A percentile compares a stretch with the other conserved stretches of the same genome.
Evolutionary conservation across 2,888 invertebrate species (phyloP).

Genomic region (Cataglyphis albicans): DNA sequence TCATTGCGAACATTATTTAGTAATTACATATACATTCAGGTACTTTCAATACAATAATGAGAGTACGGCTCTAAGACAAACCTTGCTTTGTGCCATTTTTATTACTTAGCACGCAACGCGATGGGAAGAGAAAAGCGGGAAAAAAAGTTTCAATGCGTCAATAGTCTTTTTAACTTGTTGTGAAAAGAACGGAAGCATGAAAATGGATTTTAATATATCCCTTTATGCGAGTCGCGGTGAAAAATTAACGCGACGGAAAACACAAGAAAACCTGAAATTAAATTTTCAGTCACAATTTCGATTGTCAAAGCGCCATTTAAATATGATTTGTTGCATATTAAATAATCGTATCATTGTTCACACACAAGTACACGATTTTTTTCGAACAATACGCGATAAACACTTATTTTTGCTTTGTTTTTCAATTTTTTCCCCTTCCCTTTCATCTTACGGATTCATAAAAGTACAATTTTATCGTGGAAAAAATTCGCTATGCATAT

Average conservation of each 20-base stretch:
- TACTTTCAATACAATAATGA: slow-evolving; percentile 26
- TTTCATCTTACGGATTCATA: neutral
- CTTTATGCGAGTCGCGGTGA: slow-evolving; percentile 26
- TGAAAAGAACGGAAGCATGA: slow-evolving; percentile 28
- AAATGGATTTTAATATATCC: slow-evolving; percentile 46
- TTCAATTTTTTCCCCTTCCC: slow-evolving; percentile 20
- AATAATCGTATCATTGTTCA: slow-evolving; percentile 21
- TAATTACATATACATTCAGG: slow-evolving; percentile 60
- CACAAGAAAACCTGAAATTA: slow-evolving; percentile 11
- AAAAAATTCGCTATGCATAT: slow-evolving; percentile 33
- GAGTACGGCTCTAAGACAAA: slow-evolving; percentile 48
- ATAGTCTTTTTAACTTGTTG: slow-evolving; percentile 48
- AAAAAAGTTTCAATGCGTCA: slow-evolving; percentile 32
- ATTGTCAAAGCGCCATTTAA: slow-evolving; percentile 15
- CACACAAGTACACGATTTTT: neutral
- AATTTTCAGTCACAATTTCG: slow-evolving; percentile 32
- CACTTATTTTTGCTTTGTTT: neutral
- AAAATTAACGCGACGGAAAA: slow-evolving; percentile 11
- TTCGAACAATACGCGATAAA: neutral
- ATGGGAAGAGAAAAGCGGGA: slow-evolving; percentile 12
- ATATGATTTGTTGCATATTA: slow-evolving; percentile 30
- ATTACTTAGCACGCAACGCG: slow-evolving; percentile 18
- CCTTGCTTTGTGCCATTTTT: slow-evolving; percentile 21
- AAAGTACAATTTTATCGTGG: slow-evolving; percentile 24
- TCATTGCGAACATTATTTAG: slow-evolving; percentile 59